phyloP scores from a whole-genome alignment of 1,140 invertebrate species.

The Lordiphosa mommai region DNA sequence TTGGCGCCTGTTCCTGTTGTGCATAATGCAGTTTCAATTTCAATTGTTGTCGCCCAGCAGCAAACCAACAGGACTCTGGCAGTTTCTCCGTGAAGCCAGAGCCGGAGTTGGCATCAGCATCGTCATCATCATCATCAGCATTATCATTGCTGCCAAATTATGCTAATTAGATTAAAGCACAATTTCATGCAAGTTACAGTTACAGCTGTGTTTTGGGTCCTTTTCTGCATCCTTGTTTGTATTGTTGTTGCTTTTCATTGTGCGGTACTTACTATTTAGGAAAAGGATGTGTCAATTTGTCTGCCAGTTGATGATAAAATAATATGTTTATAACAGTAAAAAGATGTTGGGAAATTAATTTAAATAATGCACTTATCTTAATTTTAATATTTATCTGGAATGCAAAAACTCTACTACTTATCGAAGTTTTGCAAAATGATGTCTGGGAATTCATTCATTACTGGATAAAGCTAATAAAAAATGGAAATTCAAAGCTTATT shows the following conservation, averaged over 20 bases:
- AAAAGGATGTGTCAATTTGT: slow-evolving; percentile 62
- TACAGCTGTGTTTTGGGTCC: slow-evolving; percentile 27
- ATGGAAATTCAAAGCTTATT: no score
- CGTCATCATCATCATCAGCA: slow-evolving; percentile 26
- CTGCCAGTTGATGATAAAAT: slow-evolving; percentile 22
- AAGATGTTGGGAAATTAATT: background rate
- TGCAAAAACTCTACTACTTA: no score
- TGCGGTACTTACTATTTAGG: slow-evolving; percentile 19
- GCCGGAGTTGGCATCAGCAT: slow-evolving; percentile 19
- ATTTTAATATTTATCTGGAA: no score
- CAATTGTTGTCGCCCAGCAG: slow-evolving; percentile 63
- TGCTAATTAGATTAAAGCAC: slow-evolving; percentile 78
- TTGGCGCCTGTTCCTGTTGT: slow-evolving; percentile 42
- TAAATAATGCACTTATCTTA: no score
- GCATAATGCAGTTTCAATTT: slow-evolving; percentile 77
- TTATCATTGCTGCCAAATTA: slow-evolving; percentile 60
- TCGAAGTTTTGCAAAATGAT: no score
- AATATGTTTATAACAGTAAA: slow-evolving; percentile 30
- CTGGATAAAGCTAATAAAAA: no score
- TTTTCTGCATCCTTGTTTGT: slow-evolving; percentile 26
- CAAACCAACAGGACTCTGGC: slow-evolving; percentile 37
- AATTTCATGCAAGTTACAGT: slow-evolving; percentile 74
- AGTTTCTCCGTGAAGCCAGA: slow-evolving; percentile 27
- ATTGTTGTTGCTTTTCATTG: slow-evolving; percentile 10
- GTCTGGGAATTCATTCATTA: no score